Evolutionary conservation across 2,113 vertebrate species (phyloP), one percentile per base, ranked within the genome.

Genomic region (Catagonus wagneri): DNA sequence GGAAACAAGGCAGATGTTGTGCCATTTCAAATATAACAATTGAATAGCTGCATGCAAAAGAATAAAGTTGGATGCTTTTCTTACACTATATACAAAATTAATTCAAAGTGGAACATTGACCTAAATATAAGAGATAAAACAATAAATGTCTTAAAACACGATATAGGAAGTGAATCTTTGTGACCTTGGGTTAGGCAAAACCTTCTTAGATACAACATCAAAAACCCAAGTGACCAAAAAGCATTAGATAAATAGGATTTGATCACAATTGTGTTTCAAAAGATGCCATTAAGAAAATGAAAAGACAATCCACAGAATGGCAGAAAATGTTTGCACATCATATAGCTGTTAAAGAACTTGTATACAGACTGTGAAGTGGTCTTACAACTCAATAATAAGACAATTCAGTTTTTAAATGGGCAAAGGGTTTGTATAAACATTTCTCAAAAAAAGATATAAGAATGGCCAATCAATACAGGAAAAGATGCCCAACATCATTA

Each of bases 141-240:
- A 66, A 88, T 65, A 79, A 90, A 88, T 83, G 16, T 89, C 15
- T 78, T 78, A 75, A 8, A 88, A 84, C 6, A 72, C 89, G 91
- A 61, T 56, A 27, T 29, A 84, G 61, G 23, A 13, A 27, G 36
- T 72, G 39, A 96, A 52, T 29, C 29, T 90, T 72, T 89, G 50
- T 91, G 29, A 74, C 6, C 15, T 89, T 86, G 66, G 8, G 32
- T 61, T 89, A 92, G 11, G 44, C 17, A 69, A 79, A 86, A 12
- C 27, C 8, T 63, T 89, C 36, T 60, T 93, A 63, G 3, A 15
- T 36, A 60, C 68, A 52, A 95, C 25, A 69, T 19, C 44, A 81
- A 60, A 89, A 93, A 36, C 29, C 39, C 3, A 94, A 61, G 9
- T 69, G 72, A 94, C 36, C 60, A 83, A 89, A 81, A 20, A 87